These are phyloP conservation scores for Mactromeris polynyma DNA, from an alignment of 2,888 invertebrate genomes.

Conservation along the genomic window DNA sequence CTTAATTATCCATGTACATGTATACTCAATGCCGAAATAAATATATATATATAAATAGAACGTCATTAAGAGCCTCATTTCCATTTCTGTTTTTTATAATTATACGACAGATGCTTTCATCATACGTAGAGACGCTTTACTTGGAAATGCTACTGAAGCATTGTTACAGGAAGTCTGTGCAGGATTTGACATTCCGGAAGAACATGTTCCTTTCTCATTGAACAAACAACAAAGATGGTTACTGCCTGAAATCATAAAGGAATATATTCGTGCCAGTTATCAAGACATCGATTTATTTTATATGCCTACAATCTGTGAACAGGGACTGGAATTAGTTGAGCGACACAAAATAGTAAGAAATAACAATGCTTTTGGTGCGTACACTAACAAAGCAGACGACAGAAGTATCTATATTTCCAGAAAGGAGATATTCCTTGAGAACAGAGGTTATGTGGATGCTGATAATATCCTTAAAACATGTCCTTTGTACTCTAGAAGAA, in stretches of 20 bases:
- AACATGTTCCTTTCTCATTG: constrained; percentile 11
- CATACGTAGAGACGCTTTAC: neutral
- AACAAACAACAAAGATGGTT: constrained; percentile 33
- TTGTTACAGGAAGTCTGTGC: neutral
- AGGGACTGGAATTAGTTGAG: neutral
- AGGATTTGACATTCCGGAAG: neutral
- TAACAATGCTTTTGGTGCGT: neutral
- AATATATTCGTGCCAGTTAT: neutral
- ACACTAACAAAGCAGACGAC: neutral
- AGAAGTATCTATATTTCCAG: too few relatives aligned
- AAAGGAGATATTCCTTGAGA: neutral
- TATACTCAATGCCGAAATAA: too few relatives aligned
- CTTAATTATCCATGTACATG: too few relatives aligned
- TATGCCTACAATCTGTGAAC: neutral
- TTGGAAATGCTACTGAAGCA: neutral
- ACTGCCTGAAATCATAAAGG: constrained; percentile 4
- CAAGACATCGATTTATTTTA: neutral
- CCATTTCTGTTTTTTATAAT: neutral
- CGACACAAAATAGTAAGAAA: constrained; percentile 2
- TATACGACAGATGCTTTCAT: constrained; percentile 21
- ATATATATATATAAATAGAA: too few relatives aligned
- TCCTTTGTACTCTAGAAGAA: neutral
- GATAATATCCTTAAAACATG: constrained; percentile 27
- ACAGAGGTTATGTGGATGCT: constrained; percentile 1
- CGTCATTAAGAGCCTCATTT: neutral